Conservation (phyloP, 1,140 invertebrate genomes). For the Drosophila santomea region DNA sequence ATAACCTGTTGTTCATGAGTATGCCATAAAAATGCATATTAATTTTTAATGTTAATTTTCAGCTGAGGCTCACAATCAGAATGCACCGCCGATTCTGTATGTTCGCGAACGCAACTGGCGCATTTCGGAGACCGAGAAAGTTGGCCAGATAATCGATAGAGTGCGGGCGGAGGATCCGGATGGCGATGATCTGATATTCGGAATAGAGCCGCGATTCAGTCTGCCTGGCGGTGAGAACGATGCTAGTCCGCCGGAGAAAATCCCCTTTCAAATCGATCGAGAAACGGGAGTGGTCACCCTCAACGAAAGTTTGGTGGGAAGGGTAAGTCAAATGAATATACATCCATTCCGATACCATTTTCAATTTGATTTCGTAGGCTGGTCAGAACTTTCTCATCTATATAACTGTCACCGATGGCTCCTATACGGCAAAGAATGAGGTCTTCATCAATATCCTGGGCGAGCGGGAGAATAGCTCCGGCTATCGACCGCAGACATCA, state of each 20-base stretch:
- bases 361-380: constrained; percentile 85
- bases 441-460: constrained; percentile 88
- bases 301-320: constrained; percentile 88
- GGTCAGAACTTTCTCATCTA: constrained; percentile 89
- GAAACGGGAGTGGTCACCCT: constrained; percentile 89
- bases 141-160: constrained; percentile 88
- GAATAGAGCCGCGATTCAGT: constrained; percentile 86
- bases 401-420: constrained; percentile 89
- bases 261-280: constrained; percentile 90
- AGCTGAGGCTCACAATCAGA: constrained; percentile 71
- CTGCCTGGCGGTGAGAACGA: constrained; percentile 46
- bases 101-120: constrained; percentile 88
- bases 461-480: constrained; percentile 54
- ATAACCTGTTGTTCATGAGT: constrained; percentile 13
- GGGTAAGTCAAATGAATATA: constrained; percentile 85
- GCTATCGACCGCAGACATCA: constrained; percentile 60
- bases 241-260: constrained; percentile 45
- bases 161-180: constrained; percentile 88
- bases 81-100: constrained; percentile 85
- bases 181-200: constrained; percentile 87
- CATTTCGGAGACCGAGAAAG: constrained; percentile 87
- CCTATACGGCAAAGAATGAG: constrained; percentile 89
- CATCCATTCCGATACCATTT: not conserved
- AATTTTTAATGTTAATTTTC: constrained; percentile 17
- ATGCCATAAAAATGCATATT: constrained; percentile 1